Base-by-base conservation (phyloP, 2,888 invertebrate species). In the Ormyrus labotus region DNA sequence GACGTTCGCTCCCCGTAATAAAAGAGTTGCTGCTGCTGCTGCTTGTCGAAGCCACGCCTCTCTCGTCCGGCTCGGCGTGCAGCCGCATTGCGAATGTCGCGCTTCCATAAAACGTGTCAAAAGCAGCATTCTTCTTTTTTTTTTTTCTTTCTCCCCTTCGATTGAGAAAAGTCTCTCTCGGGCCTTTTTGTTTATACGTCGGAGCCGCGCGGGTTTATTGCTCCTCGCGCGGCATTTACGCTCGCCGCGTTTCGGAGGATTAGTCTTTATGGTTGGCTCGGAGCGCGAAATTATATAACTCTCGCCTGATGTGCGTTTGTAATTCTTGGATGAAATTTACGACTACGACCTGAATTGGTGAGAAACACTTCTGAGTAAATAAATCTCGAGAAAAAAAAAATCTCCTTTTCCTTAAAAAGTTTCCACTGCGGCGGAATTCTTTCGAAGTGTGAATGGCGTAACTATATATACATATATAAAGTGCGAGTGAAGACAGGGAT, bases 251-350 rank as follows among this genome's bases (percentile, higher is more conserved):
- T 72, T 67, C 47, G 68, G 60, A 63, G 69, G 72, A 77, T 81
- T 64, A 69, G 45, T 74, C 70, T 78, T 70, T 74, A 74, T 65
- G 77, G 70, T 81, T 34, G 78, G 70, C 69, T 70, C 58, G 61
- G 64, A 70, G 34, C 13, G 70, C 69, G 19, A 34, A 51, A 61
- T 81, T 78, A 78, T 74, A 71, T 78, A 81, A 78, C 64, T 63
- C 48, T 13, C 50, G 64, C 11, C 47, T 67, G 61, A 34, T 47
- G 63, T 76, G 70, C 76, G 69, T 73, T 74, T 69, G 79, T 73
- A 73, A 77, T 73, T 77, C 73, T 65, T 73, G 70, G 73, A 57
- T 53, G 34, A 79, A 79, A 79, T 73, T 81, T 79, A 82, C 51
- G 65, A 51, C 79, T 80, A 47, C 77, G 79, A 70, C 82, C 82